Evolutionary conservation across 2,113 vertebrate genomes (phyloP), one percentile per base, ranked within the genome.

Genomic region (Rhea pennata): DNA sequence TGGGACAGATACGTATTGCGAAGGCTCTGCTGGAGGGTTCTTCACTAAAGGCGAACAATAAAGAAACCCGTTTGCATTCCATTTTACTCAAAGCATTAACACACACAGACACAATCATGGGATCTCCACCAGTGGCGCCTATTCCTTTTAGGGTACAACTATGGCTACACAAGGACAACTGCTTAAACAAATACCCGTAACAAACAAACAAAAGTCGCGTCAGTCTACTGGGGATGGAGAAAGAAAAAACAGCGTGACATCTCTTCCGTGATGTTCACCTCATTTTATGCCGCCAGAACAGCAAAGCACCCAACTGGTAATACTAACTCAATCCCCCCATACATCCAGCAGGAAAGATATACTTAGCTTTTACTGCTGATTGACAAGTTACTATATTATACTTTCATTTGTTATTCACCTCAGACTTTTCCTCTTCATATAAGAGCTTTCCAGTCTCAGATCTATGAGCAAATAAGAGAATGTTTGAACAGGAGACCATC

Each of bases 21-120:
- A 99, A 20, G 98, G 98, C 95, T 98, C 97, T 39, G 97, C 91
- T 0, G 98, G 98, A 7, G 98, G 96, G 79, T 99, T 97, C 91
- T 98, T 98, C 93, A 99, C 99, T 98, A 93, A 3, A 10, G 58
- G 65, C 21, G 79, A 56, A 46, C 29, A 54, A 50, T 39, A 74
- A 20, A 53, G 51, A 65, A 48, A 48, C 16, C 23, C 20, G 59
- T 26, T 7, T 50, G 39, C 17, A n/a, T 26, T 51, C 65, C 46
- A 33, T 31, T 70, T 14, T 17, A 17, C 40, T 16, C 24, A 17
- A 42, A 48, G 21, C 29, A 48, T 36, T 24, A 48, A 29, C 29
- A 40, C 15, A 27, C 51, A 21, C 14, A 26, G 27, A 24, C 27
- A 51, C 36, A 10, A 10, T 39, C 44, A 5, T 24, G 33, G 58